A percentile compares a stretch with the other conserved stretches of the same genome.
Conservation (phyloP, 2,888 invertebrate species). For the Drosophila sordidula region DNA sequence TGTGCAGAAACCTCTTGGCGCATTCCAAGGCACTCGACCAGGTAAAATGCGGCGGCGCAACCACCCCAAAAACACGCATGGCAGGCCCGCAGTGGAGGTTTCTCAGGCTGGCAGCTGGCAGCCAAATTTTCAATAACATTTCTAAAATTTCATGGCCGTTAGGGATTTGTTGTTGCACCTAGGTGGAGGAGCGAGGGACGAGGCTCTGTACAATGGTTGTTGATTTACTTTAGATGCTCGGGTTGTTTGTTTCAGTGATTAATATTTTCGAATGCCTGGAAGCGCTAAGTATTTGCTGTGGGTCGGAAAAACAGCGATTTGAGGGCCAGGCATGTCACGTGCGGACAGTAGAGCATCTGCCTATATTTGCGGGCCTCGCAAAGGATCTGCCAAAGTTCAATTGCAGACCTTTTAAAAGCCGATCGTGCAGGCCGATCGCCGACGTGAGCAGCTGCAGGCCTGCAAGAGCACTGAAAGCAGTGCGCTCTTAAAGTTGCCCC, state of each 20-base stretch:
- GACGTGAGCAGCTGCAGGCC: constrained; percentile 30
- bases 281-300: constrained; percentile 12
- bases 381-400: neutral
- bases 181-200: constrained; percentile 37
- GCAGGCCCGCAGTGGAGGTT: constrained; percentile 32
- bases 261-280: constrained; percentile 15
- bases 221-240: constrained; percentile 59
- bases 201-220: constrained; percentile 35
- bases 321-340: constrained; percentile 30
- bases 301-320: constrained; percentile 7
- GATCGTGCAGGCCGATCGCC: too few relatives aligned
- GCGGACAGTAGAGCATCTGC: constrained; percentile 14
- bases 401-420: too few relatives aligned
- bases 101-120: constrained; percentile 53
- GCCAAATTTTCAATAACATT: constrained; percentile 42
- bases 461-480: constrained; percentile 17
- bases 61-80: constrained; percentile 51
- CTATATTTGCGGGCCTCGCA: constrained; percentile 28
- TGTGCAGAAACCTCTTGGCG: constrained; percentile 79
- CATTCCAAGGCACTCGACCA: constrained; percentile 76
- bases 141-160: constrained; percentile 63
- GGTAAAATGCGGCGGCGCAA: constrained; percentile 77
- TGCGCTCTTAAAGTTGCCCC: constrained; percentile 17
- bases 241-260: constrained; percentile 63
- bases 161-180: constrained; percentile 67